Evolutionary conservation across 35 echinoderm and acorn worm genomes (phyloP).

Genomic region (Ptychodera flava): DNA sequence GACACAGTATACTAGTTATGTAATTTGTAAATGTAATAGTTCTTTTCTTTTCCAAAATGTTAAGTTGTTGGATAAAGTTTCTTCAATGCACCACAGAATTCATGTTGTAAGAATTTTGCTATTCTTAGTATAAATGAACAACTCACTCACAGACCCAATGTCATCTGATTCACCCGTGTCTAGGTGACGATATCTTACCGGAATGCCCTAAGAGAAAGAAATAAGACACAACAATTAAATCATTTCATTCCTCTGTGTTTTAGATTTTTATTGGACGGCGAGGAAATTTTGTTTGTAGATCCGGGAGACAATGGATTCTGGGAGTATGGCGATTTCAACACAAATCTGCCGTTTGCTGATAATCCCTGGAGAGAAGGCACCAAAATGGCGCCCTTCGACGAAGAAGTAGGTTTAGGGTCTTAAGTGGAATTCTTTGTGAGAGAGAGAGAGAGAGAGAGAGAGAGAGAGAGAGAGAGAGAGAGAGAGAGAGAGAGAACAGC

Average conservation of each 20-base stretch:
- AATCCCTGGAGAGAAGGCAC: constrained; percentile 63
- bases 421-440: too few species aligned
- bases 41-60: too few species aligned
- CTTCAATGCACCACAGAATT: background rate
- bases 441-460: too few species aligned
- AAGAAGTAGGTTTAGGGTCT: constrained; percentile 57
- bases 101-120: background rate
- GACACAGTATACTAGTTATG: too few species aligned
- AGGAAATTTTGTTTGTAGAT: constrained; percentile 34
- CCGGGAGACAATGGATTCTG: constrained; percentile 58
- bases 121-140: background rate
- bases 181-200: background rate
- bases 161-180: background rate
- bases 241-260: background rate
- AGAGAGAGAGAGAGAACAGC: too few species aligned
- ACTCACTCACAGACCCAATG: background rate
- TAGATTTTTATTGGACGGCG: constrained; percentile 75
- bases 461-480: too few species aligned
- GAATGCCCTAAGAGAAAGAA: background rate
- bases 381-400: constrained; percentile 81
- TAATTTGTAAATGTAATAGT: too few species aligned
- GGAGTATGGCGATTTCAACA: constrained; percentile 50
- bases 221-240: background rate
- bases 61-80: background rate
- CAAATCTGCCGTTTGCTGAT: constrained; percentile 26